A percentile compares a stretch with the other conserved stretches of the same genome.
phyloP scores from a whole-genome alignment of 1,140 invertebrate species.

The Zaprionus ghesquierei region DNA sequence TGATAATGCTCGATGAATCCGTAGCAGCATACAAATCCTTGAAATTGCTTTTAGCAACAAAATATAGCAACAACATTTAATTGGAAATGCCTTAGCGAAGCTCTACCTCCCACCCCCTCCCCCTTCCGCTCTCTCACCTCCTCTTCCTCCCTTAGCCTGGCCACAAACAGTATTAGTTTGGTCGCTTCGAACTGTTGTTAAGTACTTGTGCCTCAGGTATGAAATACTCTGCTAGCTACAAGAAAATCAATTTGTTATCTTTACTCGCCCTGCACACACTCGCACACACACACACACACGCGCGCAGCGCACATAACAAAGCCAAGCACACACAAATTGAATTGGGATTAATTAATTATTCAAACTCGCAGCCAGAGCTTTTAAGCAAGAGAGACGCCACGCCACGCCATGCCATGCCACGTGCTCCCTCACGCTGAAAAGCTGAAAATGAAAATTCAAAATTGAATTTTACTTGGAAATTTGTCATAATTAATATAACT shows the following conservation, averaged over 20 bases:
- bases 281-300: background rate
- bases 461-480: slow-evolving; percentile 48
- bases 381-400: no score
- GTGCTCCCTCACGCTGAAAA: background rate
- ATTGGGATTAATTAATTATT: slow-evolving; percentile 4
- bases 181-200: background rate
- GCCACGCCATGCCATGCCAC: background rate
- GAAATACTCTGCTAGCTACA: background rate
- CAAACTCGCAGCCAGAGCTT: background rate
- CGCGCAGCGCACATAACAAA: background rate
- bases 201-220: background rate
- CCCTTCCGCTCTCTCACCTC: background rate
- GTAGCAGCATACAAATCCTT: slow-evolving; percentile 47
- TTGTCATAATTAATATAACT: slow-evolving; percentile 17
- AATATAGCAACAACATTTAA: slow-evolving; percentile 49
- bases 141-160: background rate
- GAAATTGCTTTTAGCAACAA: slow-evolving; percentile 66
- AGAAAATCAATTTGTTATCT: slow-evolving; percentile 1
- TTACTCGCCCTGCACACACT: background rate
- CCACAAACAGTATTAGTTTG: background rate
- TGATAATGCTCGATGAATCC: background rate
- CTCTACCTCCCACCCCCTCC: background rate
- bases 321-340: background rate
- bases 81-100: slow-evolving; percentile 19
- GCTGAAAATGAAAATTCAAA: background rate